A percentile compares a stretch with the other conserved stretches of the same genome.
Conservation (phyloP, 2,888 invertebrate species). For the Mimas tiliae region DNA sequence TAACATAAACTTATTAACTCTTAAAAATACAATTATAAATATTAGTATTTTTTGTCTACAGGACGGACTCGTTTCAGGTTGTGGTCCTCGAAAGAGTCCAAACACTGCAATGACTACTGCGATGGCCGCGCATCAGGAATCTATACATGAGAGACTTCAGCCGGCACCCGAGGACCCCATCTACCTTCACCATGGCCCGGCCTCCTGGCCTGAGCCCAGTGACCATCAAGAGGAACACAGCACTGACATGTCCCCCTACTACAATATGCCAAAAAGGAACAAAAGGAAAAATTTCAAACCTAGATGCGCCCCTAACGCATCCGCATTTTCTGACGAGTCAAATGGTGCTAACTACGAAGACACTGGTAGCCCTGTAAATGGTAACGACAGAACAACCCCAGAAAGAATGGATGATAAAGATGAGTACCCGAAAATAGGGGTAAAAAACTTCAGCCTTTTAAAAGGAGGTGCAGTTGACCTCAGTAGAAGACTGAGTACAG, state of each 20-base stretch:
- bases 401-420: conserved; percentile 64
- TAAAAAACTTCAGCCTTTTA: conserved; percentile 79
- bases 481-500: conserved; percentile 78
- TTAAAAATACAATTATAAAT: no score
- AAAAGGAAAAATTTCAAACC: conserved; percentile 92
- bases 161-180: conserved; percentile 74
- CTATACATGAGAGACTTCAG: conserved; percentile 81
- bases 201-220: conserved; percentile 78
- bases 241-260: conserved; percentile 73
- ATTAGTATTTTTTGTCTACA: conserved; percentile 42
- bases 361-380: conserved; percentile 67
- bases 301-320: conserved; percentile 87
- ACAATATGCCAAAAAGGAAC: conserved; percentile 87
- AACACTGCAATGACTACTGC: conserved; percentile 84
- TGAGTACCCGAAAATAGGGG: conserved; percentile 75
- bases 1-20: neutral
- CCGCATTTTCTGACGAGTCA: conserved; percentile 79
- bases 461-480: conserved; percentile 81
- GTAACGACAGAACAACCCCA: conserved; percentile 71
- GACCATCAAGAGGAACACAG: conserved; percentile 73
- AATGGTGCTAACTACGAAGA: conserved; percentile 69
- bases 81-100: conserved; percentile 66
- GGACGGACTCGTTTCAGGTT: conserved; percentile 74
- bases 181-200: conserved; percentile 79
- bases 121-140: conserved; percentile 84